Base-by-base conservation (phyloP, 2,888 invertebrate genomes). In the Hydroisotoma schaefferi region DNA sequence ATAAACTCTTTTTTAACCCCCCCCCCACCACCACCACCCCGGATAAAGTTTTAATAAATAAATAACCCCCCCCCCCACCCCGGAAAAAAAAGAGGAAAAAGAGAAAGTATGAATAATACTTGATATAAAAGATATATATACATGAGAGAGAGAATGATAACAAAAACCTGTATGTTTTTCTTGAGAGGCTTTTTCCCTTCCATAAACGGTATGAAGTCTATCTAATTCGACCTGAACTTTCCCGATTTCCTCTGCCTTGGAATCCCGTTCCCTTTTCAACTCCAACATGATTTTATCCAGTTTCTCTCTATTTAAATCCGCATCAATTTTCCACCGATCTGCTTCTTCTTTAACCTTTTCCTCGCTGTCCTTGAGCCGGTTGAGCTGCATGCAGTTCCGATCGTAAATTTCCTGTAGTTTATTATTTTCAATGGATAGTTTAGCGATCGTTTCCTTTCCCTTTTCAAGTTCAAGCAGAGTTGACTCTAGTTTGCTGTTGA, bases 391-490 rank as follows among this genome's bases (percentile, higher is more conserved):
- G 12, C 89, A 86, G 18, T 90, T 87, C 67, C 93, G 82, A 73
- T 93, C 92, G 75, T 91, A 92, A 81, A 90, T 85, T 79, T 94
- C 93, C 76, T 93, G 91, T 55, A 91, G 78, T 63, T 90, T 84
- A 53, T 88, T 84, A 69, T 89, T 80, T 76, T 94, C 93, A 71
- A 94, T 92, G 77, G 91, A 90, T 20, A 89, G 79, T 77, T 92
- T 92, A 40, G 91, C 84, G 68, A 87, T 84, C 73, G 93, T 92
- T 61, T 93, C 92, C 67, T 90, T 84, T 28, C 87, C 83, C 78
- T 93, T 93, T 0, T 93, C 91, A 75, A 90, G 87, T 75, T 94
- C 94, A 1, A 88, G 88, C 78, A 92, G 90, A 54, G 88, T 82
- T 22, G 88, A 86, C 67, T 94, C 93, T 77, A 92, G 83, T 76